These are phyloP conservation scores for Erpetoichthys calabaricus DNA, from an alignment of 2,797 vertebrate species.

Conservation along the genomic window DNA sequence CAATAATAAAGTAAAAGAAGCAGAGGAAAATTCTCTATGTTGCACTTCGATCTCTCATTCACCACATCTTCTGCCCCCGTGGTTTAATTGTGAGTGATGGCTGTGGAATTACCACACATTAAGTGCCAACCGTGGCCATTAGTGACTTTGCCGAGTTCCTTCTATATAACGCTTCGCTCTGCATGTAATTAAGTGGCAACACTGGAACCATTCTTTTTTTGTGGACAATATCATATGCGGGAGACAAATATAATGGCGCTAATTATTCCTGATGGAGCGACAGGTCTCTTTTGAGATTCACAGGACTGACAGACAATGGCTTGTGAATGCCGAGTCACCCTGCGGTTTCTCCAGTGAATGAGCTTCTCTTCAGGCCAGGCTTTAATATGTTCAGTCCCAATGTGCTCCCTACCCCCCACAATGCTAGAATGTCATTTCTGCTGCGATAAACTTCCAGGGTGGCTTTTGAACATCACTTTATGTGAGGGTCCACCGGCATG, in stretches of 20 bases:
- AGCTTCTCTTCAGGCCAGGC: conserved; percentile 44
- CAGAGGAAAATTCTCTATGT: no score
- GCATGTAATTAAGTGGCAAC: conserved; percentile 39
- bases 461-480: conserved; percentile 39
- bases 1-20: no score
- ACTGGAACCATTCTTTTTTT: conserved; percentile 44
- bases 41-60: neutral
- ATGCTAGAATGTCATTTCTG: conserved; percentile 25
- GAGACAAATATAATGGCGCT: conserved; percentile 55
- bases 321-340: conserved; percentile 36
- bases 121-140: neutral
- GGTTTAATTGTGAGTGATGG: neutral
- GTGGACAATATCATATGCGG: conserved; percentile 44
- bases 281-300: conserved; percentile 21
- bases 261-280: conserved; percentile 53
- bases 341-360: conserved; percentile 40
- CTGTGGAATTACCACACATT: neutral
- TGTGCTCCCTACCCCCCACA: conserved; percentile 20
- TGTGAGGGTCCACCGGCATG: conserved; percentile 10
- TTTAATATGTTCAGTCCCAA: conserved; percentile 39
- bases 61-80: neutral
- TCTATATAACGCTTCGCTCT: conserved; percentile 16
- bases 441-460: conserved; percentile 28
- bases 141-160: neutral
- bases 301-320: conserved; percentile 48